Percentiles rank a stretch among this genome's conserved stretches.
These are phyloP conservation scores for Aphidius colemani DNA, from an alignment of 2,888 invertebrate species.

Conservation along the genomic window DNA sequence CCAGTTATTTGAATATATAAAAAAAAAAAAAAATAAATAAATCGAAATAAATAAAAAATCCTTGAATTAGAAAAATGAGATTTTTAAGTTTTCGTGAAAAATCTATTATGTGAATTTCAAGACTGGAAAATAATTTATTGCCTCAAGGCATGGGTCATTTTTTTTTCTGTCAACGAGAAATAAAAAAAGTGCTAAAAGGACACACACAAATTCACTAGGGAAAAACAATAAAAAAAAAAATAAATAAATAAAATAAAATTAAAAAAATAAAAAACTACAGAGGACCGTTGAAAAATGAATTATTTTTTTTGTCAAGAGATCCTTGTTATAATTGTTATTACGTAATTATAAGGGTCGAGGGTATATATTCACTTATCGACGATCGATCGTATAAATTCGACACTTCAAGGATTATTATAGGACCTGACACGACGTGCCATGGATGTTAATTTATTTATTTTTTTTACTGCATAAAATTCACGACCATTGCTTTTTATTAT, in stretches of 20 bases:
- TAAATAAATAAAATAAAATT: not conserved
- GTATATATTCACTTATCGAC: slow-evolving; percentile 17
- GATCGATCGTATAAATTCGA: slow-evolving; percentile 16
- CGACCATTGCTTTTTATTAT: too few relatives aligned
- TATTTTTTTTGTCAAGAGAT: not conserved
- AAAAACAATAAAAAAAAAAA: slow-evolving; percentile 8
- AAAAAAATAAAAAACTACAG: not conserved
- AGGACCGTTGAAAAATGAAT: slow-evolving; percentile 1
- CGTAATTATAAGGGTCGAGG: slow-evolving; percentile 19
- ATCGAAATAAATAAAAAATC: too few relatives aligned
- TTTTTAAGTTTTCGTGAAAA: too few relatives aligned
- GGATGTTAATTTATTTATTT: too few relatives aligned
- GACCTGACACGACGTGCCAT: not conserved
- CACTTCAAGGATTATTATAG: slow-evolving; percentile 10
- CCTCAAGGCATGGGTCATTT: not conserved
- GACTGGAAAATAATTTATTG: not conserved
- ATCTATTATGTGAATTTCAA: not conserved
- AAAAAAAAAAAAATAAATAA: too few relatives aligned
- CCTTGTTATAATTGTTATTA: slow-evolving; percentile 20
- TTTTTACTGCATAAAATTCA: too few relatives aligned
- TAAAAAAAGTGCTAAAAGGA: too few relatives aligned
- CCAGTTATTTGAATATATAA: too few relatives aligned
- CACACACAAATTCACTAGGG: not conserved
- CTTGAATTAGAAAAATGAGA: too few relatives aligned
- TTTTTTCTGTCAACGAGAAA: not conserved